Base-by-base conservation (phyloP, 1,140 invertebrate species). In the Lasioglossum baleicum region DNA sequence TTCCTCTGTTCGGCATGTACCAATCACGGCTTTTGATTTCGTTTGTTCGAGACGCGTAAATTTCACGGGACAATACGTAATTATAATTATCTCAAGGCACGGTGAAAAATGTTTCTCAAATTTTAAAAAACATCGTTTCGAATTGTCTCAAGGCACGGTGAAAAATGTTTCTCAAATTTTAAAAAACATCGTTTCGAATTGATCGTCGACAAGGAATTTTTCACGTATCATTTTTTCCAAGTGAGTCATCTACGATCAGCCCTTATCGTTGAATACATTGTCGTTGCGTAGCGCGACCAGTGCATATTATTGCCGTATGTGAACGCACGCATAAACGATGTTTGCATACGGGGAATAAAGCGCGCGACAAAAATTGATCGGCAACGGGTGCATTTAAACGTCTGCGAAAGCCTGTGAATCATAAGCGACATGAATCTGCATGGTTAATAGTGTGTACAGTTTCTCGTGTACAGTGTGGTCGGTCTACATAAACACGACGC, bases 221-320 rank as follows among this genome's bases (percentile, higher is more conserved):
- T 65, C 64, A 71, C 56, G 48, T 72, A 78, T 64, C 75, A 72
- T 78, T 64, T 72, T 78, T 72, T 72, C 63, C 48, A 79, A 56
- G 61, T 79, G 76, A 79, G 76, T 79, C 76, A 79, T 79, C 76
- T 73, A 79, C 76, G 76, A 79, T 79, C 76, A 73, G 76, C 76
- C 76, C 76, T 79, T 79, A 79, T 79, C 76, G 76, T 79, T 51
- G 76, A 79, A 79, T 79, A 73, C 76, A 79, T 79, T 72, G 69
- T 78, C 75, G 68, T 72, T 79, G 69, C 61, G 76, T 73, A 79
- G 76, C 64, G 48, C 48, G 69, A 79, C 64, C 60, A 35, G 68
- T 73, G 76, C 35, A 65, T 79, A 73, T 79, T 79, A 79, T 63
- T 44, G 48, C 35, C 44, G 48, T 73, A 79, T 48, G 58, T 73